A percentile compares a stretch with the other conserved stretches of the same genome.
Evolutionary conservation across 2,797 vertebrate species (phyloP).

Genomic region (Triplophysa yarkandensis): DNA sequence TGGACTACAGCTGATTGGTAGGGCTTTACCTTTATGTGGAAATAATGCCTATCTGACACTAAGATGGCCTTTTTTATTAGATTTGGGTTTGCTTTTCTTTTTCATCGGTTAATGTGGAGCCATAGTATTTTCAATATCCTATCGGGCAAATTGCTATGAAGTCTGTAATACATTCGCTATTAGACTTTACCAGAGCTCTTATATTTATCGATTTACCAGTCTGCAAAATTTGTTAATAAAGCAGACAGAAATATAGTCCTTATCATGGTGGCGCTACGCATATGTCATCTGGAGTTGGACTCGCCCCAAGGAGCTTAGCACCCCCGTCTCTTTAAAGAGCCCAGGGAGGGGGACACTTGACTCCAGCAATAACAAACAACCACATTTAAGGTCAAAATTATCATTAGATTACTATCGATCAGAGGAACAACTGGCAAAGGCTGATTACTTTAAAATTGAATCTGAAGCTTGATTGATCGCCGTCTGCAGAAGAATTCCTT

Average conservation of each 20-base stretch:
- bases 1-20: neutral
- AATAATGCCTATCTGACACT: constrained; percentile 16
- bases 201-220: constrained; percentile 75
- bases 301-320: constrained; percentile 41
- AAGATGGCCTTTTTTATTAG: neutral
- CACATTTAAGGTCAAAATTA: constrained; percentile 71
- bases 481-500: constrained; percentile 67
- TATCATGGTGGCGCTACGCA: constrained; percentile 56
- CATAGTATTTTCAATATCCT: constrained; percentile 30
- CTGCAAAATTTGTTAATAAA: constrained; percentile 74
- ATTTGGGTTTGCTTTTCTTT: constrained; percentile 29
- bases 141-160: constrained; percentile 30
- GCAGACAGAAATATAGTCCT: constrained; percentile 71
- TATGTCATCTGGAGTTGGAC: constrained; percentile 38
- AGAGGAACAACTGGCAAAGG: constrained; percentile 64
- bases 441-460: constrained; percentile 81
- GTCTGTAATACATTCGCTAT: constrained; percentile 48
- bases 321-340: constrained; percentile 45
- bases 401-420: constrained; percentile 78
- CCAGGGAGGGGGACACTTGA: constrained; percentile 49
- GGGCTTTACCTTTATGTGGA: constrained; percentile 14
- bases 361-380: constrained; percentile 62
- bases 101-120: constrained; percentile 24
- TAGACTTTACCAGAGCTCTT: constrained; percentile 62
- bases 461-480: constrained; percentile 73